Conservation (phyloP, 2,888 invertebrate species). For the Drosophila rubida region DNA sequence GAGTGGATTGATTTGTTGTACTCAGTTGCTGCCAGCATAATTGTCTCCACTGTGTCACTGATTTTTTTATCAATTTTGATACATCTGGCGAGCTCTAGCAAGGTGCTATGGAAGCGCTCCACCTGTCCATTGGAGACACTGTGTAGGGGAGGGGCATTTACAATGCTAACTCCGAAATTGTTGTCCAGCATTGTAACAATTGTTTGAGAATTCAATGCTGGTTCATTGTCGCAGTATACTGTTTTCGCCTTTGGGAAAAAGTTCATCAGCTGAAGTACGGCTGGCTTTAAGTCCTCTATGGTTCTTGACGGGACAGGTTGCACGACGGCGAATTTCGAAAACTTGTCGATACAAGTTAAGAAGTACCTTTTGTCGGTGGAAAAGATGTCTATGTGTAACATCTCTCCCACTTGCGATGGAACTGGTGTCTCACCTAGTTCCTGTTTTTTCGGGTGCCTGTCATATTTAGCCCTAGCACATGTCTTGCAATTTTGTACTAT, state of each 20-base stretch:
- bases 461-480: too few species aligned
- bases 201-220: slow-evolving; percentile 1
- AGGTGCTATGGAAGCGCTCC: background rate
- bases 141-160: background rate
- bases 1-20: background rate
- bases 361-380: too few species aligned
- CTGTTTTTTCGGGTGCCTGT: too few species aligned
- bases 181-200: background rate
- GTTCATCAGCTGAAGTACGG: too few species aligned
- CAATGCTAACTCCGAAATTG: background rate
- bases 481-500: slow-evolving; percentile 9
- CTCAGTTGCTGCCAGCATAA: background rate
- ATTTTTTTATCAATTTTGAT: background rate
- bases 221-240: slow-evolving; percentile 1
- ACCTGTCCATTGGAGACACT: background rate
- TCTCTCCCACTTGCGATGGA: slow-evolving; percentile 9
- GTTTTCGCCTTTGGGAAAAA: slow-evolving; percentile 17
- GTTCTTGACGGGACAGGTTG: slow-evolving; percentile 9
- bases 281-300: slow-evolving; percentile 7
- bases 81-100: too few species aligned
- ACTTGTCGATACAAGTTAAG: slow-evolving; percentile 6
- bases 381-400: slow-evolving; percentile 25
- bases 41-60: background rate
- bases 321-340: background rate
- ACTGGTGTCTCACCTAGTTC: slow-evolving; percentile 7